A percentile compares a stretch with the other conserved stretches of the same genome.
Conservation (phyloP, 2,113 vertebrate species). For the Silurus asotus region DNA sequence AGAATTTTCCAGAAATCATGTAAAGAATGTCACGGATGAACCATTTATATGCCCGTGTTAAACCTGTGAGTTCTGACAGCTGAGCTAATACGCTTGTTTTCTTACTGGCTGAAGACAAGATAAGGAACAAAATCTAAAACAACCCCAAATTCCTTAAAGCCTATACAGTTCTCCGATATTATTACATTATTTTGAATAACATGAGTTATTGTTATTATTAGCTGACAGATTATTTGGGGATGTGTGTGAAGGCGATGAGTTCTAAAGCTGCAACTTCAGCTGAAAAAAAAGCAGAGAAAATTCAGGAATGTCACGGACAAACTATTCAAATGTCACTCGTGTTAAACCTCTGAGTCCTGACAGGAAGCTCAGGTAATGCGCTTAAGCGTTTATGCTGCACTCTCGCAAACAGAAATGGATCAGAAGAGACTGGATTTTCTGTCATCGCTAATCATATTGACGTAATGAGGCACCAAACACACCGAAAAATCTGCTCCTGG, state of each 20-base stretch:
- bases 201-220: background rate
- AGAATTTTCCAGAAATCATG: background rate
- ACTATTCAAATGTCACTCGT: slow-evolving; percentile 35
- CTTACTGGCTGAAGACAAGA: background rate
- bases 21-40: slow-evolving; percentile 12
- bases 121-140: background rate
- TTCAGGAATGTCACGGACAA: slow-evolving; percentile 14
- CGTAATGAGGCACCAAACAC: slow-evolving; percentile 45
- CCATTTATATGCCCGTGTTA: slow-evolving; percentile 31
- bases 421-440: slow-evolving; percentile 39
- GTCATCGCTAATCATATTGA: slow-evolving; percentile 49
- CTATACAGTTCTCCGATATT: background rate
- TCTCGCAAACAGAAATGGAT: slow-evolving; percentile 47
- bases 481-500: slow-evolving; percentile 18
- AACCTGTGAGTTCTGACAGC: slow-evolving; percentile 5
- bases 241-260: no score
- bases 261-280: slow-evolving; percentile 4
- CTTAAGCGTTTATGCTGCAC: slow-evolving; percentile 48
- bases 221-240: background rate
- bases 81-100: slow-evolving; percentile 42
- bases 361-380: slow-evolving; percentile 52
- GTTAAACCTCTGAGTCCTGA: slow-evolving; percentile 23
- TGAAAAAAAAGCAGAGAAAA: background rate
- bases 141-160: background rate
- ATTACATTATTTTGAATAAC: background rate